A percentile compares a stretch with the other conserved stretches of the same genome.
phyloP scores from a whole-genome alignment of 2,113 vertebrate species.

The Electrona antarctica region DNA sequence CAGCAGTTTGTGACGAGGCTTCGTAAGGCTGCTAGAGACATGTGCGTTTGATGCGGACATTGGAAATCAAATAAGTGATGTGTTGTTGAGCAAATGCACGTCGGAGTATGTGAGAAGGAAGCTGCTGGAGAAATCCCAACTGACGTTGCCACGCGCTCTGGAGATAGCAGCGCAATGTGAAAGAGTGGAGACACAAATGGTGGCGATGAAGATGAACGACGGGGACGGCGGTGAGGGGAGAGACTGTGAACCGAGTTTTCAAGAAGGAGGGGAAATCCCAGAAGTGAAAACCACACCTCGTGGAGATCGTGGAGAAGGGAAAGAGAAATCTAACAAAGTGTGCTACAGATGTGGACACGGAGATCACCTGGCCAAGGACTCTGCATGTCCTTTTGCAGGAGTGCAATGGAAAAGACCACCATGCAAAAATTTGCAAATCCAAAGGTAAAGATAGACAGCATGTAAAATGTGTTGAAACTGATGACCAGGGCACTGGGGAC shows the following conservation, averaged over 20 bases:
- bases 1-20: no score
- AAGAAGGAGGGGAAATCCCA: constrained; percentile 4
- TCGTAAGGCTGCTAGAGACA: no score
- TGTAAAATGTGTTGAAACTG: background rate
- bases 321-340: background rate
- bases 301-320: background rate
- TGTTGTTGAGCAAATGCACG: constrained; percentile 1
- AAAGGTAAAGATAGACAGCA: background rate
- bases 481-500: no score
- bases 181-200: constrained; percentile 4
- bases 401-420: background rate
- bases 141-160: background rate
- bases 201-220: background rate
- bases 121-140: constrained; percentile 7
- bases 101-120: constrained; percentile 22
- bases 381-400: background rate
- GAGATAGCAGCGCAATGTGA: constrained; percentile 2
- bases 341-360: constrained; percentile 2
- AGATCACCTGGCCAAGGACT: background rate
- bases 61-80: constrained; percentile 19
- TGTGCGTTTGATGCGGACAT: no score
- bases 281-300: background rate
- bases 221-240: background rate
- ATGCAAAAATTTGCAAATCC: background rate
- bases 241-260: background rate